phyloP scores from a whole-genome alignment of 2,797 vertebrate genomes.

The Australoheros facetus region DNA sequence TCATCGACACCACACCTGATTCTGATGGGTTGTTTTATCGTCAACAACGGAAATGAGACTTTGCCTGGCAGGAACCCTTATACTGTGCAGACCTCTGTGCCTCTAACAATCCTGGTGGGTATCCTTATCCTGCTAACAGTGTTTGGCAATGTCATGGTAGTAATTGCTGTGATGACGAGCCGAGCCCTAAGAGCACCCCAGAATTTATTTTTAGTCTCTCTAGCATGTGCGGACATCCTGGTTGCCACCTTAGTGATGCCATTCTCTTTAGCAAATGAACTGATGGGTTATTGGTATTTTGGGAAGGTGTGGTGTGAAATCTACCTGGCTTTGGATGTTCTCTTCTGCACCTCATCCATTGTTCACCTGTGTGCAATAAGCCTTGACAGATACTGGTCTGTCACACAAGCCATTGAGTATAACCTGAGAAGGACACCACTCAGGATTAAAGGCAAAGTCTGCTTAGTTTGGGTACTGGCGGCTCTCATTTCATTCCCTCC shows the following conservation, averaged over 20 bases:
- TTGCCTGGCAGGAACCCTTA: conserved; percentile 75
- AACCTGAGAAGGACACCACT: conserved; percentile 90
- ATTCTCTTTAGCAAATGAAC: conserved; percentile 94
- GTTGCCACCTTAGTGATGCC: conserved; percentile 96
- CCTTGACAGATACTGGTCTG: conserved; percentile 94
- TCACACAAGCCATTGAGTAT: conserved; percentile 91
- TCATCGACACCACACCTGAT: conserved; percentile 49
- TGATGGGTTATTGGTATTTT: conserved; percentile 98
- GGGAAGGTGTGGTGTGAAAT: conserved; percentile 96
- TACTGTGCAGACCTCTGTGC: conserved; percentile 81
- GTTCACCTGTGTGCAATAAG: conserved; percentile 96
- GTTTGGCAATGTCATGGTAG: conserved; percentile 94
- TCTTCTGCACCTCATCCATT: conserved; percentile 98
- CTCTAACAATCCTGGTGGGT: conserved; percentile 86
- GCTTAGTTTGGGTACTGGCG: conserved; percentile 91
- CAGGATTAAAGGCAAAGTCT: conserved; percentile 89
- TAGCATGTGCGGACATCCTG: conserved; percentile 95
- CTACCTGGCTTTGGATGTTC: conserved; percentile 94
- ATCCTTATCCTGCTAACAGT: conserved; percentile 91
- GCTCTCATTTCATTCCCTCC: conserved; percentile 93
- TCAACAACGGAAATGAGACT: conserved; percentile 80
- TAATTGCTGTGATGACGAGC: conserved; percentile 94
- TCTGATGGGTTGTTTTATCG: conserved; percentile 83
- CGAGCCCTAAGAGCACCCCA: conserved; percentile 91
- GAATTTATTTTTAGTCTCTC: conserved; percentile 95